These are phyloP conservation scores for Pseudoatta argentina DNA, from an alignment of 1,140 invertebrate genomes.

Conservation along the genomic window DNA sequence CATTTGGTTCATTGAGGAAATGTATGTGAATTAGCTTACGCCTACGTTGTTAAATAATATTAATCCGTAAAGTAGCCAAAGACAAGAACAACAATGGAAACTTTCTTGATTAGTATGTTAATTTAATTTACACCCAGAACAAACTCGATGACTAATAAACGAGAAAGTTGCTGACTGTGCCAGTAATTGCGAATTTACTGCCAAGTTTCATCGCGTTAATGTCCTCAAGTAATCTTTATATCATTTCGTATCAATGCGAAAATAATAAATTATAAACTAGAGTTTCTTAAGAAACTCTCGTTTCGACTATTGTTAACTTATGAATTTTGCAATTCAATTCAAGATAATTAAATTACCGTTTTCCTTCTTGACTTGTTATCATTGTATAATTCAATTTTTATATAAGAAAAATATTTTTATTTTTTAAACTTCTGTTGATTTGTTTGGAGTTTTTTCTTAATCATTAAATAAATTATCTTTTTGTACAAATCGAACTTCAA, in stretches of 20 bases:
- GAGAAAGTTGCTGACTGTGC: conserved; percentile 22
- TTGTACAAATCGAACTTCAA: too few relatives aligned
- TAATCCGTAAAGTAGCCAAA: conserved; percentile 19
- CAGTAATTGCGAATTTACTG: conserved; percentile 5
- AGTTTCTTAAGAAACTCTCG: neutral
- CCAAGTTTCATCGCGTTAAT: neutral
- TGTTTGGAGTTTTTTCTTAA: neutral
- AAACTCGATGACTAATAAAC: conserved; percentile 13
- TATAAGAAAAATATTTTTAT: neutral
- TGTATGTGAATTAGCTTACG: conserved; percentile 30
- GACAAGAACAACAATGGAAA: neutral
- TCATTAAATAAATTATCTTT: too few relatives aligned
- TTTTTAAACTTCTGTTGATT: neutral
- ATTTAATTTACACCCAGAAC: conserved; percentile 8
- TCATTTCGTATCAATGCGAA: neutral
- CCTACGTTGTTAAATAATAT: conserved; percentile 26
- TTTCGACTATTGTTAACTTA: neutral
- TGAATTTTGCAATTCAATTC: neutral
- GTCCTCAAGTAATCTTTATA: neutral
- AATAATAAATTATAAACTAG: neutral
- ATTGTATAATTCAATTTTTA: neutral
- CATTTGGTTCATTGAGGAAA: conserved; percentile 13
- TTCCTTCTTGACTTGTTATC: too few relatives aligned
- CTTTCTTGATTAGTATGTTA: conserved; percentile 20
- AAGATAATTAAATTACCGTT: neutral